Evolutionary conservation across 1,140 invertebrate species (phyloP), one percentile per base, ranked within the genome.

Genomic region (Portunus trituberculatus): DNA sequence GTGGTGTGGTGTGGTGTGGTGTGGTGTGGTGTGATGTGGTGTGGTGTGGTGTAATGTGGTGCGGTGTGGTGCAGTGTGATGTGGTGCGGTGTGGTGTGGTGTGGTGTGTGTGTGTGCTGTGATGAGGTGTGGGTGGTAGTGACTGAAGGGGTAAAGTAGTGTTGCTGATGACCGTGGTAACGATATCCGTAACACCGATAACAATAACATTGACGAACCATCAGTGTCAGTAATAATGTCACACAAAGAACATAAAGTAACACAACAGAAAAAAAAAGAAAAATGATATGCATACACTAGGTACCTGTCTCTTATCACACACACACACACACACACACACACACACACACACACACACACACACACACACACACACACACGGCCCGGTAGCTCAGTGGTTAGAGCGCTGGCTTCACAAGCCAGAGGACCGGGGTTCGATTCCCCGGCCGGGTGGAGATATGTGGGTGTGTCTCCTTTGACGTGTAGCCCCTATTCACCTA

Each of bases 341-440:
- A 76, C 67, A 76, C 67, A 76, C 67, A 76, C 67, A 76, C 67
- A 76, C 67, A 76, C 67, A 76, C 67, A 76, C 25, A 52, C 52
- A 59, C 52, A 59, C 52, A 59, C 52, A 59, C 52, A 59, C 52
- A 76, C 67, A 76, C 25, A 25, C 67, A 25, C 67, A 25, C 25
- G n/a, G n/a, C n/a, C n/a, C n/a, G n/a, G n/a, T n/a, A n/a, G n/a
- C n/a, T n/a, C n/a, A n/a, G n/a, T n/a, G n/a, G n/a, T n/a, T n/a
- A n/a, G n/a, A n/a, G n/a, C n/a, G n/a, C n/a, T n/a, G n/a, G n/a
- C n/a, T n/a, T n/a, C n/a, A n/a, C n/a, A n/a, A n/a, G n/a, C n/a
- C n/a, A n/a, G n/a, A n/a, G n/a, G n/a, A n/a, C n/a, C n/a, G n/a
- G n/a, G n/a, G n/a, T n/a, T n/a, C n/a, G n/a, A n/a, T n/a, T n/a